Base-by-base conservation (phyloP, 2,888 invertebrate species). In the Aphodius granarius region DNA sequence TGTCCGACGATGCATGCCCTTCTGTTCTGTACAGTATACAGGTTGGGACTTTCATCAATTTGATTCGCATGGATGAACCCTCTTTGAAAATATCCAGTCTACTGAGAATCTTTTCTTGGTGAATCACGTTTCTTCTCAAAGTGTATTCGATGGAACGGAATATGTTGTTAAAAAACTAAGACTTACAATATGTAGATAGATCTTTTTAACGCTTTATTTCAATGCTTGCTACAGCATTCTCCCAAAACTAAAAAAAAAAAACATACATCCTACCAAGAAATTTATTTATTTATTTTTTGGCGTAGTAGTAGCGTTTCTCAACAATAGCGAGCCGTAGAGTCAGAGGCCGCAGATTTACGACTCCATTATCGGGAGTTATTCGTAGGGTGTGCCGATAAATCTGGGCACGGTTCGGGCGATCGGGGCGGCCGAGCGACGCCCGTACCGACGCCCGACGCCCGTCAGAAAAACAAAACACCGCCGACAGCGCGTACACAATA, bases 401-500 rank as follows among this genome's bases (percentile, higher is more conserved):
- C 73, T 68, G 68, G 20, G 21, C 22, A 20, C 22, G 20, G 68
- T 20, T 66, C 20, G 68, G 20, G 19, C 22, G 68, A 13, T 13
- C 43, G 0, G 43, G 72, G 17, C 63, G 23, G 72, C n/a, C 20
- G 72, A 71, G 43, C 20, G 19, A 64, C 21, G 20, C 19, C 20
- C 43, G 43, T 62, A 17, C 20, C 20, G 72, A 16, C 20, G 22
- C 17, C 5, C 16, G 63, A 13, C 17, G 6, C 15, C 16, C 20
- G 72, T 15, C 16, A 16, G 68, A 68, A 71, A 77, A 78, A 73
- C 78, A 79, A 18, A 76, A 72, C 62, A 80, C 43, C 43, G 43
- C 43, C 43, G 43, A 43, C 43, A 43, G 43, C 43, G 43, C 43
- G 43, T 43, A 43, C 43, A 43, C 43, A 43, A 43, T 43, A 43